Percentiles rank a stretch among this genome's conserved stretches.
Evolutionary conservation across 2,113 vertebrate species (phyloP).

Genomic region (Rynchops niger): DNA sequence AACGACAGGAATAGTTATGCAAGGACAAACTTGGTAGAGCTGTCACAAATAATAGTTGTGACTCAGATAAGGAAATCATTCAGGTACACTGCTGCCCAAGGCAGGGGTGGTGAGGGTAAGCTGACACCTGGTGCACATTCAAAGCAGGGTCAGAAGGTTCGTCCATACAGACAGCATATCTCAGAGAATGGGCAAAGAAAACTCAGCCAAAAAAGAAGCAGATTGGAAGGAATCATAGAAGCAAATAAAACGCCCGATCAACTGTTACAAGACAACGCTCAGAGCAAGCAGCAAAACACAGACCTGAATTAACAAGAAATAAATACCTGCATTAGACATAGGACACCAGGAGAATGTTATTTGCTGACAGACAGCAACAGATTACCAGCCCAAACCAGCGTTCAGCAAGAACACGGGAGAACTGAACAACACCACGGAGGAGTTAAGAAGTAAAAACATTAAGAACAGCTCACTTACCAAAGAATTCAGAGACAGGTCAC

Average conservation of each 20-base stretch:
- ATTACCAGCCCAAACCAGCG: not conserved
- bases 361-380: conserved; percentile 22
- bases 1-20: not conserved
- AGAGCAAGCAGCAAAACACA: not conserved
- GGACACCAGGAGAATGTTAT: not conserved
- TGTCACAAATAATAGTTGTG: not conserved
- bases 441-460: not conserved
- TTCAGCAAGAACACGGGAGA: not conserved
- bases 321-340: not conserved
- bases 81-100: not conserved
- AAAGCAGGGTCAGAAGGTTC: not conserved
- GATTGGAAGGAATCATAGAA: not conserved
- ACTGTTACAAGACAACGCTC: not conserved
- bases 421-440: not conserved
- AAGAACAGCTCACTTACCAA: not conserved
- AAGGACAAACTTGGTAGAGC: not conserved
- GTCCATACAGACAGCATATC: not conserved
- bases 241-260: not conserved
- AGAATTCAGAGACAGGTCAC: not conserved
- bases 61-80: not conserved
- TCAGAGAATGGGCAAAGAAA: not conserved
- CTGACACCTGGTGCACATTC: not conserved
- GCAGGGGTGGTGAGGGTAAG: not conserved
- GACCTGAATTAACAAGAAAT: not conserved
- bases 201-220: not conserved